phyloP scores from a whole-genome alignment of 2,888 invertebrate species.

The Labia minor region DNA sequence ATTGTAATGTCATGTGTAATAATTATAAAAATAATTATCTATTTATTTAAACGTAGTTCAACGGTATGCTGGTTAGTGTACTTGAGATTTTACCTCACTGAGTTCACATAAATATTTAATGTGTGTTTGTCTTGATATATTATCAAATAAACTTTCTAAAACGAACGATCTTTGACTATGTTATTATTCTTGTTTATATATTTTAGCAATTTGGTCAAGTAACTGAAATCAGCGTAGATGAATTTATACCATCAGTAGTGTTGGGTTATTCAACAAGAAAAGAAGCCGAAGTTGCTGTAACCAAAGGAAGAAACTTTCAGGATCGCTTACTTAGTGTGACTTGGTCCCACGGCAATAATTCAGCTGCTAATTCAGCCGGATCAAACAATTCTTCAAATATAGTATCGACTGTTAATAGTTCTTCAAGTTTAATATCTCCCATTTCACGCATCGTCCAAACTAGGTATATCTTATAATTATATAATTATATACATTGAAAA shows the following conservation, averaged over 20 bases:
- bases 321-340: conserved; percentile 44
- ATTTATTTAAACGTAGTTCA: too few relatives aligned
- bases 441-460: conserved; percentile 31
- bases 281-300: conserved; percentile 66
- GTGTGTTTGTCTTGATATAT: too few relatives aligned
- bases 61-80: too few relatives aligned
- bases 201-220: conserved; percentile 76
- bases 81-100: too few relatives aligned
- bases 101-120: too few relatives aligned
- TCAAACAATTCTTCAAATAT: conserved; percentile 9
- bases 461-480: too few relatives aligned
- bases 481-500: too few relatives aligned
- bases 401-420: conserved; percentile 28
- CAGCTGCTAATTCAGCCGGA: conserved; percentile 35
- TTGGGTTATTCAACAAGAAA: conserved; percentile 64
- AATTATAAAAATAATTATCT: too few relatives aligned
- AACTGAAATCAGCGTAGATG: conserved; percentile 66
- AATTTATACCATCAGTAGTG: conserved; percentile 61
- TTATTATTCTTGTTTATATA: too few relatives aligned
- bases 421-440: conserved; percentile 31
- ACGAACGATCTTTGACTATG: too few relatives aligned
- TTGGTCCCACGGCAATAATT: conserved; percentile 39
- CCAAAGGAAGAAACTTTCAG: conserved; percentile 65
- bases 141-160: too few relatives aligned
- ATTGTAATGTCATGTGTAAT: too few relatives aligned